Base-by-base conservation (phyloP, 2,888 invertebrate species). In the Drosophila pseudotakahashii region DNA sequence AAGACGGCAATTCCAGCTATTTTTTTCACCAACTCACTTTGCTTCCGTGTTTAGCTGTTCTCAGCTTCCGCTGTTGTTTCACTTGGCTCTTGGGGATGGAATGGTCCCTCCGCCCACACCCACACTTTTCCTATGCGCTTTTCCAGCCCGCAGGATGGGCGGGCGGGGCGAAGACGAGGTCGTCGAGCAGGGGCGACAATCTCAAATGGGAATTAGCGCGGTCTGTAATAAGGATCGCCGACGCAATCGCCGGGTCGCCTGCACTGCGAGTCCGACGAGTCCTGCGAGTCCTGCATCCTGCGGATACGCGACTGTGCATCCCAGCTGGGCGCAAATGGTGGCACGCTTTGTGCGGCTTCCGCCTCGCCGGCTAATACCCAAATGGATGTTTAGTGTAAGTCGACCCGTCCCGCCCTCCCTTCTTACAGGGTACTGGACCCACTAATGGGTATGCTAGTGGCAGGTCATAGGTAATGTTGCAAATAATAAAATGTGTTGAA, bases 361-460 rank as follows among this genome's bases (percentile, higher is more conserved):
- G 88, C 86, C 54, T 73, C 71, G 79, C 58, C 79, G 73, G 88
- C 83, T 84, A 77, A 88, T 88, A 86, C 84, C 84, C 84, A 88
- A 88, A 86, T 84, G 84, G 81, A 81, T 84, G 83, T 88, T 88
- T 84, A 88, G 88, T 79, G 87, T 88, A 88, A 88, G 84, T 86
- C 78, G 76, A 37, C 47, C 62, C 71, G 58, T 45, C 63, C 48
- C 62, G 50, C 34, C 48, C 36, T 52, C 60, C 13, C 26, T 19
- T 41, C n/a, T 14, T 41, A 19, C 50, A 54, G 30, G 61, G 47
- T 47, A 41, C 5, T 36, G 10, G n/a, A 30, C 7, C 26, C 26
- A 19, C 34, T 26, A 32, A 16, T 2, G 41, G 59, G 58, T 26
- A 11, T 42, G 11, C 34, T 26, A 42, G 10, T 4, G 30, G 7